Conservation (phyloP, 2,113 vertebrate genomes). For the Poicephalus gulielmi region DNA sequence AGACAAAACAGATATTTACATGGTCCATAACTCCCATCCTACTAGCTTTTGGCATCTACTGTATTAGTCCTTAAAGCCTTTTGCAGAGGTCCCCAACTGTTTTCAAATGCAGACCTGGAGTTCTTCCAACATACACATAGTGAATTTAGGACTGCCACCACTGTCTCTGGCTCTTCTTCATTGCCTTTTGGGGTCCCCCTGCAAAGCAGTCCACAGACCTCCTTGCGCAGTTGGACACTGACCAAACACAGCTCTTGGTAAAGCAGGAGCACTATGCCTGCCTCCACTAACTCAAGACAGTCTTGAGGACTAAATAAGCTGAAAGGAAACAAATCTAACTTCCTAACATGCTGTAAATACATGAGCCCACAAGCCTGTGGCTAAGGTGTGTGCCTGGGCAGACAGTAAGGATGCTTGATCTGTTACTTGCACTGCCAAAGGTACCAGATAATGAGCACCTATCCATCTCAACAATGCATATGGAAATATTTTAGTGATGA, state of each 20-base stretch:
- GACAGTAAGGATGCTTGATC: rapidly evolving
- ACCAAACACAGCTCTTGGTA: neutral
- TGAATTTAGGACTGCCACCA: neutral
- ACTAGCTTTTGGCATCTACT: neutral
- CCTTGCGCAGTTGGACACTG: rapidly evolving
- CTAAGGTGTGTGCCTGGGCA: neutral
- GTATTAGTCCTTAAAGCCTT: neutral
- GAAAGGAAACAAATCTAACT: neutral
- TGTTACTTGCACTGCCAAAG: rapidly evolving
- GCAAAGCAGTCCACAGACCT: rapidly evolving
- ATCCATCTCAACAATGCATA: rapidly evolving
- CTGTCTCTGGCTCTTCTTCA: neutral
- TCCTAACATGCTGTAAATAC: neutral
- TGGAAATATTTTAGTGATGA: neutral
- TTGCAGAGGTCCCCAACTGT: neutral
- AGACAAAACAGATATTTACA: neutral
- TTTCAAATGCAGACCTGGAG: rapidly evolving
- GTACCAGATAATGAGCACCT: rapidly evolving
- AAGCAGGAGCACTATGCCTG: neutral
- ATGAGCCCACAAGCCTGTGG: neutral
- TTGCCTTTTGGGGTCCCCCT: neutral
- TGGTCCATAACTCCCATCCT: neutral
- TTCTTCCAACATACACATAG: rapidly evolving
- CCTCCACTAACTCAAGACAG: neutral
- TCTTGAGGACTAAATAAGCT: neutral